Conservation (phyloP, 2,888 invertebrate species). For the Andrena marginata region DNA sequence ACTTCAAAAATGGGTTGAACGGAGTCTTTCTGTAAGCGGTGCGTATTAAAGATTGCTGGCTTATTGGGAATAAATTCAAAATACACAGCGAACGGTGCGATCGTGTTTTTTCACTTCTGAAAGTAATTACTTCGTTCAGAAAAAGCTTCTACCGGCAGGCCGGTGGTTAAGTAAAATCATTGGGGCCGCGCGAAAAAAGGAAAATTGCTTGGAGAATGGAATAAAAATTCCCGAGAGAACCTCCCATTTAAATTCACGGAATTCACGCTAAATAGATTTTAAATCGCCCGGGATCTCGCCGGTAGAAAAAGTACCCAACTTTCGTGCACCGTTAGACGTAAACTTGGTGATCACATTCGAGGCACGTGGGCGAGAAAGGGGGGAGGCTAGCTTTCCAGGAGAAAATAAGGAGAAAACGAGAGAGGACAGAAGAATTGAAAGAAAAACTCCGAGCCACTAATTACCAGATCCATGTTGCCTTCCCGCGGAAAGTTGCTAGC, state of each 20-base stretch:
- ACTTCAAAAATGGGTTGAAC: no score
- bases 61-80: not conserved
- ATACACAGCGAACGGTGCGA: not conserved
- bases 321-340: slow-evolving; percentile 12
- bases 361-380: slow-evolving; percentile 16
- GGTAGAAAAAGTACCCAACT: slow-evolving; percentile 10
- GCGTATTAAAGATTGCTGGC: no score
- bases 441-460: slow-evolving; percentile 43
- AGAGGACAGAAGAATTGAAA: not conserved
- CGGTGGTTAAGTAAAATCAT: not conserved
- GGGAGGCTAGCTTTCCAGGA: not conserved
- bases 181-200: not conserved
- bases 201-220: not conserved
- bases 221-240: not conserved
- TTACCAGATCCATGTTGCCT: slow-evolving; percentile 33
- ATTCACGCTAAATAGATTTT: slow-evolving; percentile 48
- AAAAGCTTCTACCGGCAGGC: not conserved
- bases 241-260: slow-evolving; percentile 32
- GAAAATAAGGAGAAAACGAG: not conserved
- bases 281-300: slow-evolving; percentile 11
- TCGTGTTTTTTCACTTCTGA: not conserved
- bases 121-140: slow-evolving; percentile 4
- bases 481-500: slow-evolving; percentile 29
- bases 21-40: no score
- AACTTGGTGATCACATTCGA: slow-evolving; percentile 36